Percentiles rank a stretch among this genome's conserved stretches.
phyloP scores from a whole-genome alignment of 2,113 vertebrate species.

The Macrotis lagotis region DNA sequence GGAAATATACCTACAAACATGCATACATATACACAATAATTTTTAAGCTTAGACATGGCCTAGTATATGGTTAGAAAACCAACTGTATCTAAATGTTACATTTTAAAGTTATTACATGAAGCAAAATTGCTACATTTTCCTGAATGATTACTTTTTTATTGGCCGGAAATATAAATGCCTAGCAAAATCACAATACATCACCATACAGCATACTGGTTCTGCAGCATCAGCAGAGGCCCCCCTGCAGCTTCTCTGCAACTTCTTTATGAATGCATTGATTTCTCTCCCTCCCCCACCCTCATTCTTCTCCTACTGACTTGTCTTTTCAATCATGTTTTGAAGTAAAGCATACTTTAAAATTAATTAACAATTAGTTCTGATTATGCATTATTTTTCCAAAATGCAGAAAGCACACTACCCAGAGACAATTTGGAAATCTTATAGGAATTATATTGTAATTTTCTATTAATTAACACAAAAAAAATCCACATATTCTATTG shows the following conservation, averaged over 20 bases:
- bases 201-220: slow-evolving; percentile 12
- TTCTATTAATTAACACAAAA: slow-evolving; percentile 31
- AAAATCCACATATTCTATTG: slow-evolving; percentile 40
- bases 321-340: slow-evolving; percentile 64
- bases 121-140: slow-evolving; percentile 68
- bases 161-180: slow-evolving; percentile 71
- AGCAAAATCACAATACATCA: slow-evolving; percentile 59
- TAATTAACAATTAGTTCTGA: slow-evolving; percentile 53
- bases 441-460: slow-evolving; percentile 36
- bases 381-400: slow-evolving; percentile 44
- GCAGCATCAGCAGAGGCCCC: slow-evolving; percentile 49
- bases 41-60: slow-evolving; percentile 45
- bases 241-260: slow-evolving; percentile 44
- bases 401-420: slow-evolving; percentile 11
- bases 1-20: not conserved
- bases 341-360: slow-evolving; percentile 62
- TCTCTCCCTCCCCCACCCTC: not conserved
- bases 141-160: slow-evolving; percentile 78
- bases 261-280: slow-evolving; percentile 62
- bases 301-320: slow-evolving; percentile 65
- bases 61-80: slow-evolving; percentile 47
- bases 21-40: not conserved
- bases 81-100: slow-evolving; percentile 41
- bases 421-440: slow-evolving; percentile 40
- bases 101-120: slow-evolving; percentile 69